Evolutionary conservation across 2,888 invertebrate genomes (phyloP).

Genomic region (Melinaea marsaeus): DNA sequence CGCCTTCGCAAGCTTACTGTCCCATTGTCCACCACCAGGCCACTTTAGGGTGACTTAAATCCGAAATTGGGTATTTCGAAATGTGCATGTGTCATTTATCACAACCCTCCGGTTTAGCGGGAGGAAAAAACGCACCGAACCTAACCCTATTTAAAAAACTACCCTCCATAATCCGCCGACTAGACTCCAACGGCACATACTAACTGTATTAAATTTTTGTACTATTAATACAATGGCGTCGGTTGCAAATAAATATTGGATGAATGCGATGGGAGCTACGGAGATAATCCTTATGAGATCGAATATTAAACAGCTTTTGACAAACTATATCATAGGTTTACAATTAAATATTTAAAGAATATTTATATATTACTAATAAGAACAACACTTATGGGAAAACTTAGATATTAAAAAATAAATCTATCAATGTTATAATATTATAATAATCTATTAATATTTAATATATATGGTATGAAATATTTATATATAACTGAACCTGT

Average conservation of each 20-base stretch:
- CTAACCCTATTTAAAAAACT: conserved; percentile 78
- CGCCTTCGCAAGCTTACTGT: conserved; percentile 42
- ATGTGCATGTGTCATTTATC: conserved; percentile 80
- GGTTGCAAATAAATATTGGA: conserved; percentile 72
- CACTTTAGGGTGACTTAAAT: conserved; percentile 80
- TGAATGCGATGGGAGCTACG: conserved; percentile 50
- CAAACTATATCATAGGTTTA: conserved; percentile 26
- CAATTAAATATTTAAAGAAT: conserved; percentile 13
- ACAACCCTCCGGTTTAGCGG: conserved; percentile 62
- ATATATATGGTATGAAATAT: no score
- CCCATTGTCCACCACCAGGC: conserved; percentile 70
- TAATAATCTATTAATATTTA: no score
- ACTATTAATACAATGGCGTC: conserved; percentile 69
- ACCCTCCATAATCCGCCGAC: conserved; percentile 68
- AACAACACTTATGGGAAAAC: no score
- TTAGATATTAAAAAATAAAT: no score
- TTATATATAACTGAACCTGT: no score
- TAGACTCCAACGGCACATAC: conserved; percentile 63
- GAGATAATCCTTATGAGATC: conserved; percentile 65
- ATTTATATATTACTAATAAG: no score
- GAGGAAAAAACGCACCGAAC: conserved; percentile 55
- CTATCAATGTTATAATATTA: no score
- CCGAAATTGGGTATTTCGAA: conserved; percentile 80
- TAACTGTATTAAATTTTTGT: conserved; percentile 75
- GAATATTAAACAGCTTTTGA: conserved; percentile 40